Base-by-base conservation (phyloP, 2,113 vertebrate species). In the Hemicordylus capensis region DNA sequence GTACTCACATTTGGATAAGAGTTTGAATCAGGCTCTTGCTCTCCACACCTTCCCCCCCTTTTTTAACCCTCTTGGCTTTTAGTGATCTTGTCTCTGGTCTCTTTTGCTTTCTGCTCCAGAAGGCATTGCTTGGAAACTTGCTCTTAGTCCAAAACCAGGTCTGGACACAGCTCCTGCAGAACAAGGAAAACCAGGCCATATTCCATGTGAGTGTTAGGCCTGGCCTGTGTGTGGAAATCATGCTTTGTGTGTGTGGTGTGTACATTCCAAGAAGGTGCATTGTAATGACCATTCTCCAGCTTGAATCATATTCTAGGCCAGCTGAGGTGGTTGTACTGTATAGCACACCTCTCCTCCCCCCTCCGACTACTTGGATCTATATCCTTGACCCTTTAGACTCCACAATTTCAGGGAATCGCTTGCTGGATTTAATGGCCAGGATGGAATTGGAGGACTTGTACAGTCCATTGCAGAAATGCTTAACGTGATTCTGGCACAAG, bases 141-240 rank as follows among this genome's bases (percentile, higher is more conserved):
- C 85, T 77, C 20, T 76, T 87, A 70, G 83, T 78, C 83, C 83
- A 81, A 14, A 86, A 46, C 73, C 88, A 74, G 39, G 63, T 96
- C 70, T 96, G 97, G 97, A 95, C 95, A 90, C 95, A 95, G 89
- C 94, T 97, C 93, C 96, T 97, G 88, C 96, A 96, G 90, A 95
- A 88, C 95, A 96, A 95, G 90, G 95, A 96, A 79, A 95, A 86
- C 90, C 95, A 93, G 92, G 81, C 54, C 63, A 37, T 90, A 24
- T 81, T 84, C 70, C 80, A 56, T 59, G 83, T 76, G 83, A 90
- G 89, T 79, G 76, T 31, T 51, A 48, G 83, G 83, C 76, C 46
- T 51, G 73, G 54, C 75, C 44, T 77, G 17, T 73, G 64, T 76
- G 72, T 81, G 85, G 24, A 61, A 80, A 63, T 72, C 56, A 63